These are phyloP conservation scores for Lepus timidus DNA, from an alignment of 2,113 vertebrate species.

Conservation along the genomic window DNA sequence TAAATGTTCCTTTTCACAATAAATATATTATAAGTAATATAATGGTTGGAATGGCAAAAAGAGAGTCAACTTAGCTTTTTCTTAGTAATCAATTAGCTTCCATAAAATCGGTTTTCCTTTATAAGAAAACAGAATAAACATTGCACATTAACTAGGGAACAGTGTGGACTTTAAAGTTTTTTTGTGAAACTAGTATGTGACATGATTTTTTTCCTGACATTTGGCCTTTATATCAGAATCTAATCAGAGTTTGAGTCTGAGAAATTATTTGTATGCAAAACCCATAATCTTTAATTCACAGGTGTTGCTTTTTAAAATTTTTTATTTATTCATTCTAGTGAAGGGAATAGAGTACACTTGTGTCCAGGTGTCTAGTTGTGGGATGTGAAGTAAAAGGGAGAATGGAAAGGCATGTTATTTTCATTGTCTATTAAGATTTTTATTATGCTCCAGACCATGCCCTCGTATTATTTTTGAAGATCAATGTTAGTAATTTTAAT, in stretches of 20 bases:
- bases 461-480: not conserved
- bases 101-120: not conserved
- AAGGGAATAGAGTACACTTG: not conserved
- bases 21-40: not conserved
- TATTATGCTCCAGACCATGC: not conserved
- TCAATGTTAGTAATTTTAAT: not conserved
- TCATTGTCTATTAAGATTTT: not conserved
- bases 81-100: not conserved
- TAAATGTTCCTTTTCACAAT: not conserved
- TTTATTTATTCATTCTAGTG: not conserved
- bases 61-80: not conserved
- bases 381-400: not conserved
- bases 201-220: not conserved
- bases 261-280: not conserved
- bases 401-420: not conserved
- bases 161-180: not conserved
- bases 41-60: not conserved
- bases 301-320: not conserved
- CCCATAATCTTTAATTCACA: not conserved
- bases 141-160: not conserved
- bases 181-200: not conserved
- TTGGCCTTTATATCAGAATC: not conserved
- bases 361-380: not conserved
- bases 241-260: not conserved
- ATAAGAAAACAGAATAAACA: not conserved